phyloP scores from a whole-genome alignment of 2,888 invertebrate genomes.

The Mystacides longicornis region DNA sequence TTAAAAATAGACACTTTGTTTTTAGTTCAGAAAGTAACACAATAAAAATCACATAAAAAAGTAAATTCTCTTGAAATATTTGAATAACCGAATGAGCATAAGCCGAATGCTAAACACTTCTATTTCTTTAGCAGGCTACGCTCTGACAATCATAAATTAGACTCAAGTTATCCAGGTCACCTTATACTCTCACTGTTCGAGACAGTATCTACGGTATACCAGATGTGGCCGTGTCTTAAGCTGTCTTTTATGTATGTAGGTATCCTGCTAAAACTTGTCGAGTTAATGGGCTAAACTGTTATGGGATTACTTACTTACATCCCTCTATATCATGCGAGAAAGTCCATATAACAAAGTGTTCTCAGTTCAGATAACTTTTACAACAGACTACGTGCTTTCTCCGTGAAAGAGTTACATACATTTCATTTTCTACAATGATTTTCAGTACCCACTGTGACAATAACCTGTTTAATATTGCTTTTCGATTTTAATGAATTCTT shows the following conservation, averaged over 20 bases:
- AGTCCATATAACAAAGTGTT: background rate
- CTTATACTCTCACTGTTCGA: background rate
- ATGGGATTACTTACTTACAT: background rate
- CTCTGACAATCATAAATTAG: background rate
- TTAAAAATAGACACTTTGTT: no score
- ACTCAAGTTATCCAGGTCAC: background rate
- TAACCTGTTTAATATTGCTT: no score
- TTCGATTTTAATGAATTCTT: no score
- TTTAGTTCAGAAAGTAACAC: no score
- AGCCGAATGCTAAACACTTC: no score
- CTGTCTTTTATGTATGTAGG: background rate
- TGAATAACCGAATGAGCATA: no score
- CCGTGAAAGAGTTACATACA: background rate
- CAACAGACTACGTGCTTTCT: background rate
- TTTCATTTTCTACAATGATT: background rate
- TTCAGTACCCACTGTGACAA: no score
- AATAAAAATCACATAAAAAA: no score
- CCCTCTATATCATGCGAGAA: background rate
- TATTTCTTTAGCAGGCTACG: no score
- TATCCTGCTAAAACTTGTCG: background rate
- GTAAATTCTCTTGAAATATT: no score
- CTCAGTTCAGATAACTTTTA: background rate
- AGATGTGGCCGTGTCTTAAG: background rate
- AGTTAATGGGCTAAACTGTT: constrained; percentile 1
- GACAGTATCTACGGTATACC: background rate